phyloP scores from a whole-genome alignment of 2,797 vertebrate species.

The Hippoglossus hippoglossus region DNA sequence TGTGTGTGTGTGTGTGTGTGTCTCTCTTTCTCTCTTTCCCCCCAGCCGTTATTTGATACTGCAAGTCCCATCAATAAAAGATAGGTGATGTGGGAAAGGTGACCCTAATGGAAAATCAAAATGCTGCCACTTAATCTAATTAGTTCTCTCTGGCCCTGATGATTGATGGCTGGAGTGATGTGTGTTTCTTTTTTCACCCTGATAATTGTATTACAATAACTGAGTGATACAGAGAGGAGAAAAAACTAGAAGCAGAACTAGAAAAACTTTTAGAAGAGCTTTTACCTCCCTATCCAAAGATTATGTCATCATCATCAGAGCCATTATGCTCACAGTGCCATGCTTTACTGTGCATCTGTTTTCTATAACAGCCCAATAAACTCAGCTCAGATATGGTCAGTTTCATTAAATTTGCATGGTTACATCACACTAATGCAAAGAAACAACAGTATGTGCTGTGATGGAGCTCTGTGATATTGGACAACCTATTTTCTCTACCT shows the following conservation, averaged over 20 bases:
- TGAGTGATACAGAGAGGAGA: background rate
- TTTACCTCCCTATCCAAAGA: background rate
- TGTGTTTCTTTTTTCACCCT: constrained; percentile 29
- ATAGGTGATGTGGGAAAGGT: constrained; percentile 41
- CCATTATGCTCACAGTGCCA: background rate
- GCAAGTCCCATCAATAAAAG: constrained; percentile 35
- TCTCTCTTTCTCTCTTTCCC: constrained; percentile 1
- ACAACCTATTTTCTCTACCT: background rate
- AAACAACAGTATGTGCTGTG: background rate
- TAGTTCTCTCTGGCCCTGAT: constrained; percentile 31
- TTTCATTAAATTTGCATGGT: constrained; percentile 18
- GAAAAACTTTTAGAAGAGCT: background rate
- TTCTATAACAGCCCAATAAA: constrained; percentile 4
- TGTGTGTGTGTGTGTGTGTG: too few species aligned
- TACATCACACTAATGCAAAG: constrained; percentile 11
- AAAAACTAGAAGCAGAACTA: background rate
- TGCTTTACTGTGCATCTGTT: constrained; percentile 9
- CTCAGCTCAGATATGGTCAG: background rate
- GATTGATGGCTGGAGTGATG: constrained; percentile 55
- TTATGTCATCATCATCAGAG: background rate
- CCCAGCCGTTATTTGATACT: constrained; percentile 38
- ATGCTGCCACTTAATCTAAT: constrained; percentile 44
- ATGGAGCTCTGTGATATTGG: background rate
- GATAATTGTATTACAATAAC: constrained; percentile 18
- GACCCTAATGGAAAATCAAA: constrained; percentile 67